phyloP scores from a whole-genome alignment of 1,140 invertebrate species.

The Ladona fulva region DNA sequence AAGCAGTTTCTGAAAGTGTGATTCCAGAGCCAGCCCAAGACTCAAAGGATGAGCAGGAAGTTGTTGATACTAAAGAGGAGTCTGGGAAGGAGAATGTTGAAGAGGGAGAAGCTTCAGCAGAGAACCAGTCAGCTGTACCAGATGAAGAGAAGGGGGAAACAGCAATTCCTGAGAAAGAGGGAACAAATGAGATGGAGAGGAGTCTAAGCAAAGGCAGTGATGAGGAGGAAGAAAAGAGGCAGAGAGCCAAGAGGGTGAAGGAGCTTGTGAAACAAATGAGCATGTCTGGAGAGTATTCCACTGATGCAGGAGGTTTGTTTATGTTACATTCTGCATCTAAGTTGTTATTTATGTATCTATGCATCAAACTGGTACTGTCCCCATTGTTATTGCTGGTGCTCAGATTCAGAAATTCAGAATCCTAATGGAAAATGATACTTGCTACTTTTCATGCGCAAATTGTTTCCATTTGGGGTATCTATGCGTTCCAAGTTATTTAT shows the following conservation, averaged over 20 bases:
- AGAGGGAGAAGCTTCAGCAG: background rate
- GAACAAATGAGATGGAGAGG: conserved; percentile 22
- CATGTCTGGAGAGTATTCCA: conserved; percentile 48
- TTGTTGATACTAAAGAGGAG: conserved; percentile 32
- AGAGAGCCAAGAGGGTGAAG: conserved; percentile 37
- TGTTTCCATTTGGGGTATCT: no score
- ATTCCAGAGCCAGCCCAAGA: conserved; percentile 22
- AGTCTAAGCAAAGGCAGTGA: conserved; percentile 14
- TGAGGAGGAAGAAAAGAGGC: conserved; percentile 8
- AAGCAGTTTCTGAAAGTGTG: background rate
- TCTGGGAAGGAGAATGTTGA: conserved; percentile 31
- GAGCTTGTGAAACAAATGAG: conserved; percentile 74
- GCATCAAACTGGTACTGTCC: no score
- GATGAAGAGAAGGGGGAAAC: conserved; percentile 27
- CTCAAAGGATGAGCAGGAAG: conserved; percentile 26
- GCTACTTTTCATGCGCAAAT: no score
- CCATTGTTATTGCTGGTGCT: no score
- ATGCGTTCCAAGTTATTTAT: no score
- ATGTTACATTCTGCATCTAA: conserved; percentile 22
- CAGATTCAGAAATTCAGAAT: no score
- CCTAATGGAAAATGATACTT: no score
- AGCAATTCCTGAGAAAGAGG: conserved; percentile 37
- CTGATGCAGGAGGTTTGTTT: conserved; percentile 37
- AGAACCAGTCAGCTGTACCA: conserved; percentile 31
- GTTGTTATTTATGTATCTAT: no score